A percentile compares a stretch with the other conserved stretches of the same genome.
Evolutionary conservation across 1,140 invertebrate species (phyloP).

Genomic region (Trichogramma pretiosum): DNA sequence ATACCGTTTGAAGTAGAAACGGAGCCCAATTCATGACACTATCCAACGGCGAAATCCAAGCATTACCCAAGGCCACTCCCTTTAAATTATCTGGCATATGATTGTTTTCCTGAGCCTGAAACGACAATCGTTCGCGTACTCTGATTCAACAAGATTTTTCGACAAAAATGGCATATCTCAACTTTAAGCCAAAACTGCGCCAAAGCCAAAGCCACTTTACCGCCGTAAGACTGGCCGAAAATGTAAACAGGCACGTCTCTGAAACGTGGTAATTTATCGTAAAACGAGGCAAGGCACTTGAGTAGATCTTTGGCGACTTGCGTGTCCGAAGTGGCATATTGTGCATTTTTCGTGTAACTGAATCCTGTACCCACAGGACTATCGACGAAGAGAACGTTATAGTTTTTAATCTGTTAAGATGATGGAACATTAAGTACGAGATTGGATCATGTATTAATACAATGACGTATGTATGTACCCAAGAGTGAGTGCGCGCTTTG

Average conservation of each 20-base stretch:
- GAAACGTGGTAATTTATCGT: constrained; percentile 55
- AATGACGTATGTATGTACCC: too few species aligned
- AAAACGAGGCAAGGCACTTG: constrained; percentile 57
- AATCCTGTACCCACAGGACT: constrained; percentile 81
- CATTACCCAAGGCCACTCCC: constrained; percentile 73
- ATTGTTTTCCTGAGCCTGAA: constrained; percentile 52
- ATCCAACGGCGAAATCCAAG: constrained; percentile 79
- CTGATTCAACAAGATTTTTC: not conserved
- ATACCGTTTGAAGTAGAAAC: constrained; percentile 55
- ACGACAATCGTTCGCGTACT: not conserved
- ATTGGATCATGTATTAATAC: too few species aligned
- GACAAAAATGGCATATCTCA: constrained; percentile 18
- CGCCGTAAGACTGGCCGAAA: constrained; percentile 78
- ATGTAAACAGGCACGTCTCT: constrained; percentile 67
- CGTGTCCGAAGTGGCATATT: constrained; percentile 54
- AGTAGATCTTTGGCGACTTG: constrained; percentile 74
- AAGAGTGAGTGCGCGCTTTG: too few species aligned
- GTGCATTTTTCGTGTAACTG: constrained; percentile 61
- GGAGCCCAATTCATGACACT: constrained; percentile 71
- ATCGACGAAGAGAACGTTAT: constrained; percentile 78
- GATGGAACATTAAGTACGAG: too few species aligned
- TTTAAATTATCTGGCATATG: constrained; percentile 62
- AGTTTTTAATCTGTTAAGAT: constrained; percentile 55
- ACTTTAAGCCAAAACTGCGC: constrained; percentile 54
- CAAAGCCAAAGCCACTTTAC: constrained; percentile 81